Evolutionary conservation across 2,113 vertebrate species (phyloP), one percentile per base, ranked within the genome.

Genomic region (Colaptes auratus): DNA sequence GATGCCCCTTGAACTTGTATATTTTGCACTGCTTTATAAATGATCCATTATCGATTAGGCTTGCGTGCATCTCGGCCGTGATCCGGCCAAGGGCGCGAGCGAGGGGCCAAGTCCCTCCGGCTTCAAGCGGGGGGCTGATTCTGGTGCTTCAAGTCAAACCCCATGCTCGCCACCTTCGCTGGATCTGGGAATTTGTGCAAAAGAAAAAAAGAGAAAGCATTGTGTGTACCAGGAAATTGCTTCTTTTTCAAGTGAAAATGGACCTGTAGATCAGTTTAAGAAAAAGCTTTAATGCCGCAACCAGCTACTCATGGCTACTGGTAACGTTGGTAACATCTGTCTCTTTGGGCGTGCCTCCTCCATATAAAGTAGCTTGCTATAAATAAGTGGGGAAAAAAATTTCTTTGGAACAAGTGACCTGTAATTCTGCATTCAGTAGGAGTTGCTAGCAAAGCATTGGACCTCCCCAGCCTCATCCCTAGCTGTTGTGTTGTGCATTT

Each of bases 1-100:
- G 96, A 97, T 96, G 95, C 95, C 97, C 97, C 98, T 89, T 92
- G 28, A 98, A 97, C 95, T 97, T 96, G 93, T 95, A 94, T 98
- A 97, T 97, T 96, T 98, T 98, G 98, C 98, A 98, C 98, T 98
- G 98, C 97, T 98, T 97, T 97, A 96, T 96, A 94, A 98, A 88
- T 80, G 93, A 96, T 94, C 91, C 93, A 53, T 95, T 95, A 97
- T 93, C 93, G 92, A 46, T 97, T 96, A 97, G 97, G 96, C 97
- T 97, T 95, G 89, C 94, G n/a, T 96, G 97, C 97, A 95, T 97
- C 97, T 97, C 56, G 92, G 96, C 97, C 93, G 2, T 5, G 93
- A 95, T 95, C 92, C 96, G 59, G 92, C 44, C 19, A 82, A 84
- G 88, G 11, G 39, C 1, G 79, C 19, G 83, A 92, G 89, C 55